These are phyloP conservation scores for Mesembrinibis cayennensis DNA, from an alignment of 2,113 vertebrate species.

Conservation along the genomic window DNA sequence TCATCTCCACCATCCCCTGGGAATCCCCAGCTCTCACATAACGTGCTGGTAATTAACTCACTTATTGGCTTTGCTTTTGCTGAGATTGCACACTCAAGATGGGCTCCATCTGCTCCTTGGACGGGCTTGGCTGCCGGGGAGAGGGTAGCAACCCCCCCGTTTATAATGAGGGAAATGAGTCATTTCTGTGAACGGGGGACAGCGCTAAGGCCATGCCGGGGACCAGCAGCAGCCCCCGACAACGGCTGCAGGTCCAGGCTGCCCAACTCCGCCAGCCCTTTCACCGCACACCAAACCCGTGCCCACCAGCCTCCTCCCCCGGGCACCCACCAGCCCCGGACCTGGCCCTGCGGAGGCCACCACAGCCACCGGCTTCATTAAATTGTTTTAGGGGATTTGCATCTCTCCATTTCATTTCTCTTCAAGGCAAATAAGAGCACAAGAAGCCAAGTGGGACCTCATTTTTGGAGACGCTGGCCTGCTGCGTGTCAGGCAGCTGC, in stretches of 20 bases:
- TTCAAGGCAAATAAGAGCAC: not conserved
- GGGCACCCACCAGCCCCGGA: not conserved
- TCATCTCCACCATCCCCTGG: not conserved
- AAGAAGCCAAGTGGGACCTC: not conserved
- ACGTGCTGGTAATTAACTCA: conserved; percentile 68
- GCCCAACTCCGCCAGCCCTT: not conserved
- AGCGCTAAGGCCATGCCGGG: fast-evolving
- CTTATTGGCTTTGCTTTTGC: conserved; percentile 71
- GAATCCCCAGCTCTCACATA: conserved; percentile 3
- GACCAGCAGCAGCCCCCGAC: not conserved
- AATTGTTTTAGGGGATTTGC: not conserved
- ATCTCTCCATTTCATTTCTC: not conserved
- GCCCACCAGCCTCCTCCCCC: not conserved
- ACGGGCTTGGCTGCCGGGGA: not conserved
- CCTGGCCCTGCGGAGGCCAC: fast-evolving
- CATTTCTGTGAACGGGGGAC: fast-evolving
- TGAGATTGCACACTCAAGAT: conserved; percentile 66
- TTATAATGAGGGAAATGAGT: not conserved
- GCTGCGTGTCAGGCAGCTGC: not conserved
- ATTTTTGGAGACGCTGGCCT: not conserved
- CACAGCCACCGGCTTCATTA: not conserved
- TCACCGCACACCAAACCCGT: fast-evolving
- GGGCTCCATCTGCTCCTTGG: conserved; percentile 55
- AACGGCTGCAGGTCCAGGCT: not conserved
- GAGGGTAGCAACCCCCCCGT: not conserved